Conservation (phyloP, 2,797 vertebrate genomes). For the Phrynocephalus guinanensis region DNA sequence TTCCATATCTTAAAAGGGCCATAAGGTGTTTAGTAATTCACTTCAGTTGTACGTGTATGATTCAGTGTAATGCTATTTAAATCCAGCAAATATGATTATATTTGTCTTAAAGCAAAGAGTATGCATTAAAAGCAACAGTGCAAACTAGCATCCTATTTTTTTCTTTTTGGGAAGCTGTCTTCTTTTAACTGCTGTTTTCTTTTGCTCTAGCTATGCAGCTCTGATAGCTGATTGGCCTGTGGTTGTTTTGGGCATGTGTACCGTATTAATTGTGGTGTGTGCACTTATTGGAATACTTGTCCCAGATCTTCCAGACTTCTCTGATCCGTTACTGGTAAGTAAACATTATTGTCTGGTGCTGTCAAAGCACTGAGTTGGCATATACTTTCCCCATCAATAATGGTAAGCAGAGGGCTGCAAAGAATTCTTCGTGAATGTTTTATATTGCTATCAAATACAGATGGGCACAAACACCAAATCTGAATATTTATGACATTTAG, state of each 20-base stretch:
- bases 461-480: neutral
- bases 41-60: neutral
- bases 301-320: conserved; percentile 96
- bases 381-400: neutral
- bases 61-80: neutral
- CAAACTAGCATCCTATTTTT: neutral
- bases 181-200: conserved; percentile 38
- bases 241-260: conserved; percentile 96
- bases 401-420: conserved; percentile 10
- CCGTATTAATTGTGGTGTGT: conserved; percentile 93
- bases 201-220: conserved; percentile 87
- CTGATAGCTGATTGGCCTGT: conserved; percentile 98
- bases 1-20: neutral
- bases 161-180: neutral
- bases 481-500: neutral
- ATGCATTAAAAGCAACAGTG: neutral
- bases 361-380: neutral
- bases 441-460: conserved; percentile 14
- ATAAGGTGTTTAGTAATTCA: neutral
- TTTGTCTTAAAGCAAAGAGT: neutral
- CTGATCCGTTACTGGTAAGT: conserved; percentile 94
- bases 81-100: neutral
- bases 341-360: conserved; percentile 5
- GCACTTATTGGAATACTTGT: conserved; percentile 93
- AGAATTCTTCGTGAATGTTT: neutral